Evolutionary conservation across 2,113 vertebrate species (phyloP), one percentile per base, ranked within the genome.

Genomic region (Australoheros scitulus): DNA sequence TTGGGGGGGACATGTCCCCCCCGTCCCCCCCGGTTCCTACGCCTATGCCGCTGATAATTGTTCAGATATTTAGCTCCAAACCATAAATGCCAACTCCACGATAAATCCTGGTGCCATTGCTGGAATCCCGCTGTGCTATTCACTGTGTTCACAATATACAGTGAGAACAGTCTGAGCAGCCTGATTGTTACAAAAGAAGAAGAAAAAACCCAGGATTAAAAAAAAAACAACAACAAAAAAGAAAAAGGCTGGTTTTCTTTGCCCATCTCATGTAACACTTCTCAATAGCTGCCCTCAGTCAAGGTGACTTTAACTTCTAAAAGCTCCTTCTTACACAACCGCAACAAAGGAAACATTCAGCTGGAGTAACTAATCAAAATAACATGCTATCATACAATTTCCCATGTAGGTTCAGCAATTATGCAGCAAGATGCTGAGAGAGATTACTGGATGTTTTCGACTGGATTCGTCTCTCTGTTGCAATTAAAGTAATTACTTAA

Each of bases 321-420:
- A 72, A 52, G 26, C 26, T 72, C 47, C 26, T 32, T 72, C 68
- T 72, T 72, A 55, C 52, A 50, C 26, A 55, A 20, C 79, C 55
- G 50, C 8, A 88, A 93, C 92, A 93, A 92, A 91, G 91, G 76
- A 87, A 91, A 94, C 93, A 92, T 93, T 94, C 91, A 93, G 72
- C 56, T 38, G 7, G 50, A 22, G 50, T 58, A 60, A 63, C 82
- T 85, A 58, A 89, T 90, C 87, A 57, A 64, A 80, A 85, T 81
- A 41, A 77, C 4, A 6, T 68, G 47, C 64, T 9, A 87, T 79
- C 61, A 26, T 55, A 72, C 68, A 72, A 72, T 18, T 72, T 24
- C 59, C 81, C 76, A 88, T 84, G 36, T 70, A 60, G 76, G 52
- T 89, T 76, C 29, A 57, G 34, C 72, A 74, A 86, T 84, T 87